Conservation (phyloP, 2,888 invertebrate species). For the Leptopilina myrica region DNA sequence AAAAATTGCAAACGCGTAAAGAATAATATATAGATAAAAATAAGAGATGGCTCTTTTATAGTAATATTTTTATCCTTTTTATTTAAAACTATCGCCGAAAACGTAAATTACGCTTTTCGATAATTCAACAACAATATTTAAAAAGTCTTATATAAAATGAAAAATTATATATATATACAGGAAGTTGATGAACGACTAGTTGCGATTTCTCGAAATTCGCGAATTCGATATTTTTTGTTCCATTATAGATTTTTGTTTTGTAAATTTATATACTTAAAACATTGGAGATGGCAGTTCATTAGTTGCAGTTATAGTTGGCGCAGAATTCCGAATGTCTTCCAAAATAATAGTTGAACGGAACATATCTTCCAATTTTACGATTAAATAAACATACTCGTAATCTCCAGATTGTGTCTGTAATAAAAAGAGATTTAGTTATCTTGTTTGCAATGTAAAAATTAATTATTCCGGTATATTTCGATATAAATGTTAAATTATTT, state of each 20-base stretch:
- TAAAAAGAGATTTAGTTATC: slow-evolving; percentile 52
- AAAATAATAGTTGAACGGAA: slow-evolving; percentile 86
- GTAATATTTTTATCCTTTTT: too few relatives aligned
- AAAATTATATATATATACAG: slow-evolving; percentile 22
- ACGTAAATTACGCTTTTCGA: too few relatives aligned
- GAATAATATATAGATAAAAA: too few relatives aligned
- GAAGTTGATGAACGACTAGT: neutral
- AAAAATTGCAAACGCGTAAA: too few relatives aligned
- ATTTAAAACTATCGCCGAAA: too few relatives aligned
- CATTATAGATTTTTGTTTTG: neutral
- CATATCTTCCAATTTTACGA: slow-evolving; percentile 89
- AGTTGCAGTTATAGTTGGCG: neutral
- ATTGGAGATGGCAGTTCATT: slow-evolving; percentile 4
- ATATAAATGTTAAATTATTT: too few relatives aligned
- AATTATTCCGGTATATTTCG: too few relatives aligned
- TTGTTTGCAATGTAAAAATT: too few relatives aligned
- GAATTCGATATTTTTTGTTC: too few relatives aligned
- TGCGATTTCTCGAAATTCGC: neutral
- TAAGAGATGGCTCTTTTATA: too few relatives aligned
- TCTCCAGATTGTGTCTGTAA: slow-evolving; percentile 86
- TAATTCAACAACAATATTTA: neutral
- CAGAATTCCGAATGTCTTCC: slow-evolving; percentile 83
- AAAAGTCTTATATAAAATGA: neutral
- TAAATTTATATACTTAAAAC: neutral
- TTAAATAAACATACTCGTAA: slow-evolving; percentile 89